Conservation (phyloP, 2,113 vertebrate genomes). For the Isichthys henryi region DNA sequence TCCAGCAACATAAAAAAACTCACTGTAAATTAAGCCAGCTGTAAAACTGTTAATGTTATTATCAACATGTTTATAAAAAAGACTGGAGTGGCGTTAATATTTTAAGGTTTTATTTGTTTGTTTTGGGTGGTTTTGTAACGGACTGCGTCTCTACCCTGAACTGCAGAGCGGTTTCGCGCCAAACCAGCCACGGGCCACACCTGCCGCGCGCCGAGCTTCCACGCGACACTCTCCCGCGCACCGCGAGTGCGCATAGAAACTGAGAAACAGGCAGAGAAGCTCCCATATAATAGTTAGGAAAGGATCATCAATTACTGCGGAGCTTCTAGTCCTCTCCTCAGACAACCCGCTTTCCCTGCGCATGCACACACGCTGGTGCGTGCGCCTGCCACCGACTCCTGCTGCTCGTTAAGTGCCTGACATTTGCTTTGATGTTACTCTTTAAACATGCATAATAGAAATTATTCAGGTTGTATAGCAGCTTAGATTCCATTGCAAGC, state of each 20-base stretch:
- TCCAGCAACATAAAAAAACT: background rate
- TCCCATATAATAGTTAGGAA: background rate
- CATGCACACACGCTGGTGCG: background rate
- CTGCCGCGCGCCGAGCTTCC: slow-evolving; percentile 56
- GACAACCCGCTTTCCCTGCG: background rate
- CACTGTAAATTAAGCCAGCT: background rate
- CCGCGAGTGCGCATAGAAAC: slow-evolving; percentile 42
- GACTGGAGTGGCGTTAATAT: background rate
- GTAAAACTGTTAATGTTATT: background rate
- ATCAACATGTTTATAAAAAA: background rate
- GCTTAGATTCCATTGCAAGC: background rate
- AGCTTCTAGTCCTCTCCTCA: background rate
- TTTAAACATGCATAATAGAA: background rate
- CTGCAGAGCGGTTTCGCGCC: background rate
- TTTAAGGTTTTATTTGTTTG: background rate
- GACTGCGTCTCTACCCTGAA: background rate
- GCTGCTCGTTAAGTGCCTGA: background rate
- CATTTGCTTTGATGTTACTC: background rate
- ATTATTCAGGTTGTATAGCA: background rate
- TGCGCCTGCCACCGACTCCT: background rate
- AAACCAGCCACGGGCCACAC: slow-evolving; percentile 29
- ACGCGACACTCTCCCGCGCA: slow-evolving; percentile 34
- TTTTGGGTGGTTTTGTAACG: background rate
- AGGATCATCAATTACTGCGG: background rate
- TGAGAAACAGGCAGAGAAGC: background rate